Evolutionary conservation across 2,113 vertebrate species (phyloP), one percentile per base, ranked within the genome.

Genomic region (Nesoenas mayeri): DNA sequence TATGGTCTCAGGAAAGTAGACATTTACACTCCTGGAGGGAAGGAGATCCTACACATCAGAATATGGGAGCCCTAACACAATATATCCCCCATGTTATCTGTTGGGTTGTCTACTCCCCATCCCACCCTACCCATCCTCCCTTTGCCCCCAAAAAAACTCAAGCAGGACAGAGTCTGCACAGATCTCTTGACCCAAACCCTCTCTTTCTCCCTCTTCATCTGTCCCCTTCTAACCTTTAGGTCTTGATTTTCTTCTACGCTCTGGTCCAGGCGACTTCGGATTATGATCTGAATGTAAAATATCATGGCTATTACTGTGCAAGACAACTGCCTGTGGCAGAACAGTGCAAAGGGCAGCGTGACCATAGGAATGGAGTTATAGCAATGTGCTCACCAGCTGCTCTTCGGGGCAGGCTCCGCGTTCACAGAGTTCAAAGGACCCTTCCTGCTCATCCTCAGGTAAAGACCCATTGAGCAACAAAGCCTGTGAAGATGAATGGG

Each of bases 191-290:
- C 17, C 32, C 57, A 32, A 62, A 73, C 6, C 9, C 21, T 62
- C 28, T 72, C 7, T 36, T 44, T 44, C 42, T 16, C 42, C 19
- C 61, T 57, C 14, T 85, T 69, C 51, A 34, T 3, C 44, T n/a
- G 19, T 12, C 32, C 21, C 16, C 15, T 34, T 65, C 93, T 97
- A 96, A 99, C 99, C 99, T 99, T 99, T 31, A 99, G 95, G 51
- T 99, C 98, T 94, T 98, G 98, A 91, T 98, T 98, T 94, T 99
- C 99, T 70, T 99, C 99, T 98, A 99, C 97, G 32, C 99, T 99
- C 97, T 99, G 99, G 97, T 99, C 99, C 97, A 99, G 98, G 32
- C 98, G 99, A 97, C 99, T 99, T 44, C 98, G 98, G 95, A 98
- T 98, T 92, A 99, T 98, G 72, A 99, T 96, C 99, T 99, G 96